These are phyloP conservation scores for Augiades crinisus DNA, from an alignment of 2,888 invertebrate genomes.

Conservation along the genomic window DNA sequence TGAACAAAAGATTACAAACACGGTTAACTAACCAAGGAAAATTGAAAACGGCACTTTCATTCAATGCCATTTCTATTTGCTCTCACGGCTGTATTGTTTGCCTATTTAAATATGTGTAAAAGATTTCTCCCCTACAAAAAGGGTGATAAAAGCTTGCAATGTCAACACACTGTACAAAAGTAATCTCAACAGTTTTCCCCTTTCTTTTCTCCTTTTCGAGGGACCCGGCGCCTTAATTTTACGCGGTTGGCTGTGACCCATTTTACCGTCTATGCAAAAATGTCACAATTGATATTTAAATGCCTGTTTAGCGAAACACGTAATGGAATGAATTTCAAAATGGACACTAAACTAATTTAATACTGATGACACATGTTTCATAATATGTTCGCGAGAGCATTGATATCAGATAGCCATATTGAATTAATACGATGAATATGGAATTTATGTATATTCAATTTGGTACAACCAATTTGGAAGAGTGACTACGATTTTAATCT, in stretches of 20 bases:
- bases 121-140: constrained; percentile 70
- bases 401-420: too few species aligned
- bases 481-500: too few species aligned
- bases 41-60: constrained; percentile 29
- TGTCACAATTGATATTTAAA: constrained; percentile 20
- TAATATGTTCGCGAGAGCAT: too few species aligned
- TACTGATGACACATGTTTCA: too few species aligned
- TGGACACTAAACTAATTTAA: too few species aligned
- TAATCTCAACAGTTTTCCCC: constrained; percentile 68
- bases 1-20: constrained; percentile 1
- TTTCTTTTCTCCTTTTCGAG: constrained; percentile 30
- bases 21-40: constrained; percentile 15
- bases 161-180: constrained; percentile 73
- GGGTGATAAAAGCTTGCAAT: constrained; percentile 77
- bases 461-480: too few species aligned
- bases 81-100: constrained; percentile 63
- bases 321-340: background rate
- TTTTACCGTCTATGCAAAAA: constrained; percentile 17
- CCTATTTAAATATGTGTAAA: constrained; percentile 77
- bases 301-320: background rate
- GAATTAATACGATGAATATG: too few species aligned
- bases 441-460: too few species aligned
- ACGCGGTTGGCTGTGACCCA: constrained; percentile 14
- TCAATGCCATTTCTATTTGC: constrained; percentile 57
- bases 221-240: constrained; percentile 29